Conservation (phyloP, 2,113 vertebrate genomes). For the Eptesicus fuscus region DNA sequence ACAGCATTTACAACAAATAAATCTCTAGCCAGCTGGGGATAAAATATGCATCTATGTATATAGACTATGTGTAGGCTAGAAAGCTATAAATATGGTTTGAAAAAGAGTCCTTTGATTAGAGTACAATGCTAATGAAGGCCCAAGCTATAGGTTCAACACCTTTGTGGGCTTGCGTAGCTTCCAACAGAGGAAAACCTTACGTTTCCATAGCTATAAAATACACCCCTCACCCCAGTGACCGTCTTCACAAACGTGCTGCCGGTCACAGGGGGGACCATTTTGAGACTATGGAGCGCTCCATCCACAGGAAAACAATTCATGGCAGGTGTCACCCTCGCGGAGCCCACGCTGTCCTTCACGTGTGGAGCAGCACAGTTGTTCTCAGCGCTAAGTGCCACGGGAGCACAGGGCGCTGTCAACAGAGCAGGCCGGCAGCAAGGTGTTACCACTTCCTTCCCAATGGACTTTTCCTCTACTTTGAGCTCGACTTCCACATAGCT, state of each 20-base stretch:
- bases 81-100: constrained; percentile 73
- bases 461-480: background rate
- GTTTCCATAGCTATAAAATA: constrained; percentile 8
- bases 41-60: constrained; percentile 71
- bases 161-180: constrained; percentile 62
- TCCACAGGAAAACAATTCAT: background rate
- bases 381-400: background rate
- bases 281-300: background rate
- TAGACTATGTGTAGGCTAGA: constrained; percentile 78
- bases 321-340: background rate
- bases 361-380: background rate
- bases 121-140: constrained; percentile 66
- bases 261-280: background rate
- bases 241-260: background rate
- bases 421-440: background rate
- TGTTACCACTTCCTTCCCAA: background rate
- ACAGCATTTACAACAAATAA: constrained; percentile 88
- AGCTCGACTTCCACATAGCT: background rate
- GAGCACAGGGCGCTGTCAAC: background rate
- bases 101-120: constrained; percentile 70
- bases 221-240: background rate
- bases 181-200: constrained; percentile 26
- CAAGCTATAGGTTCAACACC: constrained; percentile 42
- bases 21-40: constrained; percentile 73
- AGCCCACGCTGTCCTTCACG: background rate